Base-by-base conservation (phyloP, 2,113 vertebrate genomes). In the Empidonax traillii region DNA sequence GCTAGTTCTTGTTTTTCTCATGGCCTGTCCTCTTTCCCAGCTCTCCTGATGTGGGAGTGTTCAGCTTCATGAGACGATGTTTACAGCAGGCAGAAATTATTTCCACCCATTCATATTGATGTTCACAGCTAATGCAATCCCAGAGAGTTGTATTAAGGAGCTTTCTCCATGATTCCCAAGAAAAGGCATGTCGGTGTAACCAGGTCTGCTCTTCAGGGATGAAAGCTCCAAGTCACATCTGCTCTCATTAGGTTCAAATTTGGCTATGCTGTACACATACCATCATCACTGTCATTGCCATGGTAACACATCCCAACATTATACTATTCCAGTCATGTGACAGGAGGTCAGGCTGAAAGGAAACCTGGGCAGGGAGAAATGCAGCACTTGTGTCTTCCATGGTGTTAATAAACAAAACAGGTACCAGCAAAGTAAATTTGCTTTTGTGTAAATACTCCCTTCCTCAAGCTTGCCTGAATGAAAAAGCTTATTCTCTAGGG, bases 341-440 rank as follows among this genome's bases (percentile, higher is more conserved):
- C 88, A 89, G 88, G 74, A 94, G 86, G 92, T 94, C 88, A 94
- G 92, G 53, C 76, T 92, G 83, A 95, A 95, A 93, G 86, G 88
- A 92, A 96, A 90, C 90, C 88, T 95, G 86, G 83, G 41, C 88
- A 89, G 63, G 55, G 49, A 96, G 81, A 85, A 82, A 91, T 17
- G 3, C 53, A 5, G 80, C 31, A 58, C 56, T 90, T 51, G 28
- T 92, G 84, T 97, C 96, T 96, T 78, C 30, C 21, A 49, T 90
- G 92, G 92, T 85, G 94, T 92, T 89, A 94, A 88, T 83, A 92
- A 96, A 78, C 88, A 95, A 84, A 96, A 75, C 65, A 89, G 95
- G 96, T 95, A 97, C 94, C 87, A 96, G 94, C 73, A 97, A 76
- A 92, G 89, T 97, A 98, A 97, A 97, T 97, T 96, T 94, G 94